Base-by-base conservation (phyloP, 1,140 invertebrate genomes). In the Dolichoris vasculosae region DNA sequence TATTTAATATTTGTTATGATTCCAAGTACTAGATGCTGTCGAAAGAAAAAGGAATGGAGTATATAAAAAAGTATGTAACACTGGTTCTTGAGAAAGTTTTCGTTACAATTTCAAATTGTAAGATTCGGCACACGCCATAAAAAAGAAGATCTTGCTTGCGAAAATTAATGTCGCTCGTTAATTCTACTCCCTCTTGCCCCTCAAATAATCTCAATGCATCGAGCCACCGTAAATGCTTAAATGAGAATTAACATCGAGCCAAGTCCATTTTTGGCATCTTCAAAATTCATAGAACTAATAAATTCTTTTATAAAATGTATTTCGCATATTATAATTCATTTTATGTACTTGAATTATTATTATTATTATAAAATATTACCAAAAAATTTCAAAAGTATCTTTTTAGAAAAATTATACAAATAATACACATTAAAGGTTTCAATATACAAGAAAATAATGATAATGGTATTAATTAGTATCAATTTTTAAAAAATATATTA, bases 41-140 rank as follows among this genome's bases (percentile, higher is more conserved):
- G 26, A 15, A 8, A 15, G 38, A 38, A 23, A 64, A 43, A 38
- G 59, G 23, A 67, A 38, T 67, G 30, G 46, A 55, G 63, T 9
- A 35, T 48, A 59, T 71, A 32, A 79, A 55, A 83, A 64, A 32
- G 59, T n/a, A 35, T 26, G 63, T 80, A 32, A 63, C 80, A 85
- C 83, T 77, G 83, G 83, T 85, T 85, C 83, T 55, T 64, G 63
- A 80, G 83, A 79, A 80, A 85, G 76, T 32, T 84, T 80, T 80
- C 83, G 64, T 73, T 51, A 77, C 83, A 55, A 43, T 64, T 26
- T 71, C 63, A 32, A 23, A 67, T 51, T 26, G 63, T 63, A 23
- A 82, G 48, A 38, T 82, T 73, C 46, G 67, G 80, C 69, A 71
- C 46, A 46, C 46, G 2, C 7, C 20, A 2, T 73, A 79, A 84